phyloP scores from a whole-genome alignment of 2,888 invertebrate species.

The Polyploca ridens region DNA sequence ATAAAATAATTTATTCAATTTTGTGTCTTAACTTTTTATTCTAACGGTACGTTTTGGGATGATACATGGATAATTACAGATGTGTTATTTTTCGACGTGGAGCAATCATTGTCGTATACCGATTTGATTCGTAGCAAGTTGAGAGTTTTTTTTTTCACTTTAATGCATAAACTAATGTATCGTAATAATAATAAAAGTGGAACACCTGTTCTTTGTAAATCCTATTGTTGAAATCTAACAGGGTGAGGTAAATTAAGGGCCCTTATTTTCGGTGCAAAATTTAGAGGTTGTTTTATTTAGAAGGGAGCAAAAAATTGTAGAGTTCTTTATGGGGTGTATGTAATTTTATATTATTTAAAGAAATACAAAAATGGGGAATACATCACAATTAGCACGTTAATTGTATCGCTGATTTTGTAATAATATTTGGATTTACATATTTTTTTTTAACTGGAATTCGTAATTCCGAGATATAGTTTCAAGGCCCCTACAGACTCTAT shows the following conservation, averaged over 20 bases:
- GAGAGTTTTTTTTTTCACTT: slow-evolving; percentile 66
- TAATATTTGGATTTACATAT: neutral
- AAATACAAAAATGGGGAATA: neutral
- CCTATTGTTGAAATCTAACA: slow-evolving; percentile 68
- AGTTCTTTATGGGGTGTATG: slow-evolving; percentile 11
- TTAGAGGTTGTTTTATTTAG: slow-evolving; percentile 37
- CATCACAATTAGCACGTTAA: too few species aligned
- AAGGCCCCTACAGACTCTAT: too few species aligned
- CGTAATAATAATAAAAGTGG: slow-evolving; percentile 76
- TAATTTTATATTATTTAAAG: neutral
- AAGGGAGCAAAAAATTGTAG: slow-evolving; percentile 25
- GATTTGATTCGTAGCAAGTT: slow-evolving; percentile 80
- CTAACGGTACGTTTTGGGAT: slow-evolving; percentile 47
- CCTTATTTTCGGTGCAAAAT: slow-evolving; percentile 51
- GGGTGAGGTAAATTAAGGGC: slow-evolving; percentile 58
- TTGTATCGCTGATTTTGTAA: too few species aligned
- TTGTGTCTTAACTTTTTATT: slow-evolving; percentile 39
- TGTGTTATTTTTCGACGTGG: slow-evolving; percentile 76
- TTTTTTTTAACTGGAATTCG: neutral
- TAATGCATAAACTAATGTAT: slow-evolving; percentile 80
- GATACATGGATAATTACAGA: slow-evolving; percentile 57
- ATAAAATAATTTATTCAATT: slow-evolving; percentile 42
- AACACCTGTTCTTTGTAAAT: slow-evolving; percentile 77
- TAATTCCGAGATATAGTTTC: neutral
- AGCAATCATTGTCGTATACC: slow-evolving; percentile 83